Base-by-base conservation (phyloP, 2,888 invertebrate species). In the Agrenia bidenticulata region DNA sequence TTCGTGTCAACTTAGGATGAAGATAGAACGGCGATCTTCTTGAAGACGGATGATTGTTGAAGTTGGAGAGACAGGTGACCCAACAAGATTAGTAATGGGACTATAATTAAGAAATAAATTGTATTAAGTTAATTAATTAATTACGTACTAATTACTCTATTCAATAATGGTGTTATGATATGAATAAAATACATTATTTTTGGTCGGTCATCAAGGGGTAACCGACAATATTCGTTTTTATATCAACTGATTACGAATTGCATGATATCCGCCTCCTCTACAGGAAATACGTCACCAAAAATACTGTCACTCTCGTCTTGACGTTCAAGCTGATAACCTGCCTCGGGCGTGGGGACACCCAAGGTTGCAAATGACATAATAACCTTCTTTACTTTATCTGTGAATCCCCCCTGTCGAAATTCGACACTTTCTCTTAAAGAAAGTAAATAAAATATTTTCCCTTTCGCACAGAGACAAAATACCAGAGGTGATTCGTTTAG, bases 1-100 rank as follows among this genome's bases (percentile, higher is more conserved):
- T 69, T 65, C 1, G 63, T 60, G 24, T 56, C 61, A n/a, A 56
- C 26, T 5, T 41, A 24, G 58, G 23, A 11, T 45, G 58, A 51
- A 21, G 11, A 11, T 7, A 11, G 32, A 32, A 32, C 32, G 11
- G 32, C 11, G 32, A 9, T 15, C 45, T 45, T 45, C 5, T 45
- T 45, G 45, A 45, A 32, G 32, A 32, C 13, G 19, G 51, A 51
- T 51, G 21, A 23, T 24, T 49, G 11, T 17, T 7, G 11, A 11
- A 15, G 11, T 15, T 49, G 49, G 9, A 19, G 49, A 15, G 19
- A 45, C 5, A 9, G 45, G 45, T 45, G 45, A 51, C 19, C 24
- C 32, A 11, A 32, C 23, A 19, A 23, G 23, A 23, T 51, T 24
- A 51, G 2, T 17, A 2, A 7, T 51, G 51, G 11, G 19, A 23